Percentiles rank a stretch among this genome's conserved stretches.
phyloP scores from a whole-genome alignment of 2,797 vertebrate genomes.

The Mareca penelope region DNA sequence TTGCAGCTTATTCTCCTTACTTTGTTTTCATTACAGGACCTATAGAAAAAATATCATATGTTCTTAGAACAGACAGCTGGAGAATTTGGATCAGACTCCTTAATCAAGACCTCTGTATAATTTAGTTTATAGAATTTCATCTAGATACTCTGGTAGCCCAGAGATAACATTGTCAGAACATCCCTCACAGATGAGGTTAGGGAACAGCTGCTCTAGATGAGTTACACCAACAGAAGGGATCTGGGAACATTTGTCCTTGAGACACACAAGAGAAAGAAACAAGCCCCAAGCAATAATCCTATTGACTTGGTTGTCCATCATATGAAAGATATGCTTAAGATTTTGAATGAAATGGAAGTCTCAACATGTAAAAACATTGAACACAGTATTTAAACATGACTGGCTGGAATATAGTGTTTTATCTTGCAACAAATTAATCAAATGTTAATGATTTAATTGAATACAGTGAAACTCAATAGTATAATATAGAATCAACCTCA shows the following conservation, averaged over 20 bases:
- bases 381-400: background rate
- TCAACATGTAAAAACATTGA: background rate
- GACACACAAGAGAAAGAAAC: background rate
- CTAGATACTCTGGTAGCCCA: background rate
- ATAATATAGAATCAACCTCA: background rate
- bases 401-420: background rate
- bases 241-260: background rate
- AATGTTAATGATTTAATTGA: background rate
- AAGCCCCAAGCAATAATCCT: background rate
- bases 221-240: background rate
- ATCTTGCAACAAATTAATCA: background rate
- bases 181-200: background rate
- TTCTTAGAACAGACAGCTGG: background rate
- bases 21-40: background rate
- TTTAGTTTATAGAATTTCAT: background rate
- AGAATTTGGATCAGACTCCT: background rate
- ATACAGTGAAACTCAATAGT: background rate
- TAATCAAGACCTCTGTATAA: background rate
- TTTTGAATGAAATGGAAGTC: background rate
- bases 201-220: background rate
- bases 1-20: background rate
- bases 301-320: background rate
- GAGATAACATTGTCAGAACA: background rate
- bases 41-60: background rate
- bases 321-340: background rate